Evolutionary conservation across 2,888 invertebrate species (phyloP).

Genomic region (Hyles lineata): DNA sequence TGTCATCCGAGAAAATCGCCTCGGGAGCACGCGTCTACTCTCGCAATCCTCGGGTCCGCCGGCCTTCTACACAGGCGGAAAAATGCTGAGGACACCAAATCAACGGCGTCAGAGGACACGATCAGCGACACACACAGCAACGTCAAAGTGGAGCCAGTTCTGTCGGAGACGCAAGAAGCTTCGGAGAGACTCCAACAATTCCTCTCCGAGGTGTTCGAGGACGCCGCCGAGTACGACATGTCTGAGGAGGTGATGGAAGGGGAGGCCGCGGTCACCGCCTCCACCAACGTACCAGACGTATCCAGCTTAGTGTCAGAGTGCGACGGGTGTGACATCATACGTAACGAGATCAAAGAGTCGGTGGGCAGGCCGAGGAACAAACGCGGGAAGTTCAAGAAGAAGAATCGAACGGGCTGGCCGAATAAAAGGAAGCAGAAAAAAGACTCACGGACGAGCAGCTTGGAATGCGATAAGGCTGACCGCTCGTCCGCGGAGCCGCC

Average conservation of each 20-base stretch:
- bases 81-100: constrained; percentile 72
- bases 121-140: constrained; percentile 69
- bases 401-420: constrained; percentile 94
- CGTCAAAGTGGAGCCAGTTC: constrained; percentile 60
- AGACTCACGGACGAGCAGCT: constrained; percentile 60
- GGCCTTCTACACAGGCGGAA: constrained; percentile 85
- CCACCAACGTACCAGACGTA: constrained; percentile 73
- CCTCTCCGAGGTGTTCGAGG: constrained; percentile 75
- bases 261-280: constrained; percentile 64
- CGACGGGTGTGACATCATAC: constrained; percentile 73
- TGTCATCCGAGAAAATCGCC: constrained; percentile 92
- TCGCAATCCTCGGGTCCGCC: constrained; percentile 89
- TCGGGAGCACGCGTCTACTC: constrained; percentile 93
- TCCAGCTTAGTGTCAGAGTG: constrained; percentile 75
- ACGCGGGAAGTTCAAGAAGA: constrained; percentile 86
- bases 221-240: constrained; percentile 78
- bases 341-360: constrained; percentile 67
- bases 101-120: constrained; percentile 78
- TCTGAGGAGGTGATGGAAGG: constrained; percentile 73
- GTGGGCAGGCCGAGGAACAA: constrained; percentile 59
- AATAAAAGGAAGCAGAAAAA: constrained; percentile 79
- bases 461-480: constrained; percentile 61
- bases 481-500: constrained; percentile 66
- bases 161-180: constrained; percentile 67
- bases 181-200: constrained; percentile 76